These are phyloP conservation scores for Leistus spinibarbis DNA, from an alignment of 2,888 invertebrate genomes.

Conservation along the genomic window DNA sequence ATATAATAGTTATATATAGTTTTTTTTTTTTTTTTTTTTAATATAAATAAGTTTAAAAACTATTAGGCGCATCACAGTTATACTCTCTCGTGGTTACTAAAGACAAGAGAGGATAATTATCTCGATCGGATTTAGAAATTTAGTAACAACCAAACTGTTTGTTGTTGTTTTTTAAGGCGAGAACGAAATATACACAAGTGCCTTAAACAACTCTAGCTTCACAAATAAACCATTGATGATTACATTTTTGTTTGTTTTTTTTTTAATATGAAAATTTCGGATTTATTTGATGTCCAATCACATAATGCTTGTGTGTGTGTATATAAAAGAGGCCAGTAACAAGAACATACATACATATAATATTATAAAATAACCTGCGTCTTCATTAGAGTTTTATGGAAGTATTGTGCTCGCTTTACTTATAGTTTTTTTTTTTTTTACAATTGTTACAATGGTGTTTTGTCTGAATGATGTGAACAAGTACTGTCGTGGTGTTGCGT, in stretches of 20 bases:
- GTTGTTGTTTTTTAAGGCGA: too few relatives aligned
- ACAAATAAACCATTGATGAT: too few relatives aligned
- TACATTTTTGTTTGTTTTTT: not conserved
- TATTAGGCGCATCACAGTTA: not conserved
- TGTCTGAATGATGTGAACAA: slow-evolving; percentile 37
- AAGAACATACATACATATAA: not conserved
- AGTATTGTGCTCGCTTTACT: not conserved
- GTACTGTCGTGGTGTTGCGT: slow-evolving; percentile 50
- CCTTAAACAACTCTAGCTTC: too few relatives aligned
- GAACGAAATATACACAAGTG: too few relatives aligned
- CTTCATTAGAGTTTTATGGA: not conserved
- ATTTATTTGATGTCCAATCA: not conserved
- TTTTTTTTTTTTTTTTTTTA: not conserved
- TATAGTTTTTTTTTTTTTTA: too few relatives aligned
- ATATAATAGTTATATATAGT: not conserved
- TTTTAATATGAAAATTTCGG: not conserved
- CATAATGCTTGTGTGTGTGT: not conserved
- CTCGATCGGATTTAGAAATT: too few relatives aligned
- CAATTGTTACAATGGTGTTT: slow-evolving; percentile 38
- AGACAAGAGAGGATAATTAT: too few relatives aligned
- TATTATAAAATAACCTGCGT: not conserved
- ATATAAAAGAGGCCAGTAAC: not conserved
- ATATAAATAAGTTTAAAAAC: not conserved
- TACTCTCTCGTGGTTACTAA: too few relatives aligned
- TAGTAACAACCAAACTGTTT: too few relatives aligned